Conservation (phyloP, 2,888 invertebrate species). For the Tridacna gigas region DNA sequence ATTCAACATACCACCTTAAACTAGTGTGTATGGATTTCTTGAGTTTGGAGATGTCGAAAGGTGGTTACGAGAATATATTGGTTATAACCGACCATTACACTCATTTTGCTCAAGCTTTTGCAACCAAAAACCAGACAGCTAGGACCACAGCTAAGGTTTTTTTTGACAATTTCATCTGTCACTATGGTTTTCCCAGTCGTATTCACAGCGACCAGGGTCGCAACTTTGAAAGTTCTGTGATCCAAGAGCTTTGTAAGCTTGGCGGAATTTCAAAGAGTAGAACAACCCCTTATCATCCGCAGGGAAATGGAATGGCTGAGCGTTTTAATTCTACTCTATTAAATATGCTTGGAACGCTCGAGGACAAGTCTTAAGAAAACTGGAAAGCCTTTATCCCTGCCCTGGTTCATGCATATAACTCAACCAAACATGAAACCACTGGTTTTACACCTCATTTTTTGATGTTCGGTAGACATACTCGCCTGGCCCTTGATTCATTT, state of each 20-base stretch:
- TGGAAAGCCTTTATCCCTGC: neutral
- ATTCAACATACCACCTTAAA: neutral
- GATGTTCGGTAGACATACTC: neutral
- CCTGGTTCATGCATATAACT: conserved; percentile 9
- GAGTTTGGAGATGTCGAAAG: neutral
- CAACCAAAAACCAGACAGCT: no score
- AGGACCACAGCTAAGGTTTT: no score
- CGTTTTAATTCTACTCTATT: neutral
- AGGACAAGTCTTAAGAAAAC: neutral
- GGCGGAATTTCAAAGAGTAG: neutral
- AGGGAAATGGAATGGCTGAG: neutral
- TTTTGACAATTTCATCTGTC: no score
- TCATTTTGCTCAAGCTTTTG: no score
- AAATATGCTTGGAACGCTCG: neutral
- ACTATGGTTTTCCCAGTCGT: no score
- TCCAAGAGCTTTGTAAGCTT: neutral
- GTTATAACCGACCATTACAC: neutral
- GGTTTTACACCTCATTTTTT: conserved; percentile 6
- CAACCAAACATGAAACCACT: conserved; percentile 10
- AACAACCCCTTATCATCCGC: neutral
- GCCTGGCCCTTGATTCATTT: neutral
- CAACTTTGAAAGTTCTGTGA: no score
- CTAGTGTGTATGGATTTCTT: conserved; percentile 6
- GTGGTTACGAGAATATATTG: neutral
- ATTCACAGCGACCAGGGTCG: no score